Conservation (phyloP, 1,140 invertebrate genomes). For the Drosophila bocki region DNA sequence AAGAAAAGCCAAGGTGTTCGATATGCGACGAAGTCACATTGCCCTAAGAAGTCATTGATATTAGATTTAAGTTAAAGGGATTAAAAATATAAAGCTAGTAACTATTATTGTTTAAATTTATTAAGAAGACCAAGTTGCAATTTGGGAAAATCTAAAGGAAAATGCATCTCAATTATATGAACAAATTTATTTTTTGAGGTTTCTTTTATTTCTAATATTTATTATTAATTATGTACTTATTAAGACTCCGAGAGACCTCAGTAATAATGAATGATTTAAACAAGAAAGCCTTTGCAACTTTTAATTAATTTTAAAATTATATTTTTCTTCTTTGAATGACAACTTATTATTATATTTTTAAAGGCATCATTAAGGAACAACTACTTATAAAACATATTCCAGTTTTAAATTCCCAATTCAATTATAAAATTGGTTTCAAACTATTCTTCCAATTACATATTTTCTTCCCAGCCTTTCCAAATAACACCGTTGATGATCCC, state of each 20-base stretch:
- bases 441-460: neutral
- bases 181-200: neutral
- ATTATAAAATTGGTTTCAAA: neutral
- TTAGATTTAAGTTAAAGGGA: neutral
- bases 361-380: neutral
- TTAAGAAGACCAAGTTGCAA: no score
- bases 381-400: neutral
- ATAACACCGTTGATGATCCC: neutral
- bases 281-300: neutral
- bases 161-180: no score
- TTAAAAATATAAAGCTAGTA: neutral
- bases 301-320: neutral
- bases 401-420: neutral
- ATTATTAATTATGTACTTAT: no score
- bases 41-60: conserved; percentile 8
- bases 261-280: neutral
- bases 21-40: conserved; percentile 17
- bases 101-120: no score
- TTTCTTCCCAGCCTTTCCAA: neutral
- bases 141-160: no score
- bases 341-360: neutral
- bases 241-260: no score
- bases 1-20: conserved; percentile 23
- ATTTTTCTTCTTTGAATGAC: neutral
- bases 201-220: no score